phyloP scores from a whole-genome alignment of 2,888 invertebrate genomes.

The Tridacna gigas region DNA sequence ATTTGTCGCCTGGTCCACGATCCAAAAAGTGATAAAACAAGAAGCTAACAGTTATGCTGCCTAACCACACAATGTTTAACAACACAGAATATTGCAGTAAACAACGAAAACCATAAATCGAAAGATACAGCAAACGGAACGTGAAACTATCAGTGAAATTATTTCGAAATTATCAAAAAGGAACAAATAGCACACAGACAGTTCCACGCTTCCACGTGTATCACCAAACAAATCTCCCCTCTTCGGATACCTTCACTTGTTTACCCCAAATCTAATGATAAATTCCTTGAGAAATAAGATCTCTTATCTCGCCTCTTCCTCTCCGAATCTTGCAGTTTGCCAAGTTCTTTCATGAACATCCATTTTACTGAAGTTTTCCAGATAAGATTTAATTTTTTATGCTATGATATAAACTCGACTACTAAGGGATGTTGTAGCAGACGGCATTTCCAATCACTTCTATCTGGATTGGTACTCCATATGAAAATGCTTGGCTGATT shows the following conservation, averaged over 20 bases:
- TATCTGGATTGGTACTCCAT: conserved; percentile 3
- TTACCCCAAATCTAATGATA: conserved; percentile 20
- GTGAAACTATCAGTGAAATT: too few relatives aligned
- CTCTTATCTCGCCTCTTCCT: conserved; percentile 4
- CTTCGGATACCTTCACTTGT: conserved; percentile 16
- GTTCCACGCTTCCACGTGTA: conserved; percentile 13
- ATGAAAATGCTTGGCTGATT: conserved; percentile 13
- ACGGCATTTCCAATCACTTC: neutral
- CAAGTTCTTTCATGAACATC: conserved; percentile 7
- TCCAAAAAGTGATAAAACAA: neutral
- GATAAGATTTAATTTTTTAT: conserved; percentile 3
- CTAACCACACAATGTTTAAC: too few relatives aligned
- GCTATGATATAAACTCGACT: neutral
- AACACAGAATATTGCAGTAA: too few relatives aligned
- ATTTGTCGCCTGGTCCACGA: neutral
- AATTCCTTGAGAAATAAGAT: neutral
- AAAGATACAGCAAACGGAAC: too few relatives aligned
- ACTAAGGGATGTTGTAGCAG: neutral
- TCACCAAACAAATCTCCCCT: neutral
- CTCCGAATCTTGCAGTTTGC: neutral
- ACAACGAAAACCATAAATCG: too few relatives aligned
- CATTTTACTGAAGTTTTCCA: neutral
- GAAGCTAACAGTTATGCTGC: too few relatives aligned
- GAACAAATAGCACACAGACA: too few relatives aligned
- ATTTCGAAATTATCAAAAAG: too few relatives aligned